Evolutionary conservation across 2,113 vertebrate species (phyloP).

Genomic region (Sisor rabdophorus): DNA sequence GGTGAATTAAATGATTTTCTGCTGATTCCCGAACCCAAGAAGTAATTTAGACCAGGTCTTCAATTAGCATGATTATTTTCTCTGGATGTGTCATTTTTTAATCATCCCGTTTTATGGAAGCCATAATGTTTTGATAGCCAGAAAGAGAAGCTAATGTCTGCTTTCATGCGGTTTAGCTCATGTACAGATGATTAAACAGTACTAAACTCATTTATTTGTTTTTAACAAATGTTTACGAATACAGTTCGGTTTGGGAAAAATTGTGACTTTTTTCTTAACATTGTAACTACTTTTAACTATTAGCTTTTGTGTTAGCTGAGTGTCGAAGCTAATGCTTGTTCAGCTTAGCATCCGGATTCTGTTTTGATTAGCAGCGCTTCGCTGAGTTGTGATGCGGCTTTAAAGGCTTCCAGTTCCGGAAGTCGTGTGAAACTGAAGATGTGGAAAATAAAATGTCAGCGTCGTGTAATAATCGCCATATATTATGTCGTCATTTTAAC

Average conservation of each 20-base stretch:
- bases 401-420: background rate
- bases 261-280: background rate
- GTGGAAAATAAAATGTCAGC: background rate
- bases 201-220: too few species aligned
- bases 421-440: background rate
- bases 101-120: background rate
- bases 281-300: background rate
- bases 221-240: background rate
- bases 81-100: background rate
- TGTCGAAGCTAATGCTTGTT: constrained; percentile 1
- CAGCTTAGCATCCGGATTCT: background rate
- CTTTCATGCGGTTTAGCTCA: background rate
- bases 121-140: constrained; percentile 9
- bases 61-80: background rate
- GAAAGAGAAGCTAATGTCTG: background rate
- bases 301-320: background rate
- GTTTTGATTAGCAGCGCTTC: constrained; percentile 6
- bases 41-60: too few species aligned
- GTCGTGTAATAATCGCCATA: background rate
- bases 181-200: too few species aligned
- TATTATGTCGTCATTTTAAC: background rate
- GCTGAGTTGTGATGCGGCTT: background rate
- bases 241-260: too few species aligned
- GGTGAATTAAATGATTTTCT: background rate
- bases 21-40: background rate